Evolutionary conservation across 2,113 vertebrate species (phyloP).

Genomic region (Laterallus jamaicensis): DNA sequence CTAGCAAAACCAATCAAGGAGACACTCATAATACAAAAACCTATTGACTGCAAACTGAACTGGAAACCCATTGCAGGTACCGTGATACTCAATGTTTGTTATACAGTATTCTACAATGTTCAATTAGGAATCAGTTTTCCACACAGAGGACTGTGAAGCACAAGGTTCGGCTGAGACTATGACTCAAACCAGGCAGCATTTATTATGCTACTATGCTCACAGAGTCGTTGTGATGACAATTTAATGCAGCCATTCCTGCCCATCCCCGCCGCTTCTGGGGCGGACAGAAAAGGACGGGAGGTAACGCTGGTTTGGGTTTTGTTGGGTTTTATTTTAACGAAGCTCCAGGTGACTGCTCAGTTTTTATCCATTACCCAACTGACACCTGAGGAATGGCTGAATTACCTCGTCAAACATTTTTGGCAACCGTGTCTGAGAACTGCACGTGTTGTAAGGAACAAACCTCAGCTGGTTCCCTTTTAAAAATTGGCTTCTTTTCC

Average conservation of each 20-base stretch:
- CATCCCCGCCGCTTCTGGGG: background rate
- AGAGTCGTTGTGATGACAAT: slow-evolving; percentile 8
- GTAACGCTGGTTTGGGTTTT: background rate
- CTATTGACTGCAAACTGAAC: slow-evolving; percentile 83
- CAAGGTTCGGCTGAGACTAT: slow-evolving; percentile 66
- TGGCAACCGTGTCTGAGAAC: slow-evolving; percentile 82
- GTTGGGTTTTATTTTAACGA: background rate
- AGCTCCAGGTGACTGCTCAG: background rate
- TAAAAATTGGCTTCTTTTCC: background rate
- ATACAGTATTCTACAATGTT: slow-evolving; percentile 74
- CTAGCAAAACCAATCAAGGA: slow-evolving; percentile 89
- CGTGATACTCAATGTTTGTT: slow-evolving; percentile 72
- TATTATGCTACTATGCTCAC: slow-evolving; percentile 47
- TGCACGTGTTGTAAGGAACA: slow-evolving; percentile 79
- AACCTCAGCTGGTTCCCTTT: slow-evolving; percentile 68
- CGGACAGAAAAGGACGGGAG: background rate
- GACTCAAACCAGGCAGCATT: slow-evolving; percentile 62
- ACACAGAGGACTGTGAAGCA: slow-evolving; percentile 76
- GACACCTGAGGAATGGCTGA: slow-evolving; percentile 52
- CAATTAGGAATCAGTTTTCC: slow-evolving; percentile 74
- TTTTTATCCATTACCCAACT: background rate
- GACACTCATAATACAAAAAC: slow-evolving; percentile 87
- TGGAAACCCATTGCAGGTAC: slow-evolving; percentile 81
- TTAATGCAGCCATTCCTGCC: slow-evolving; percentile 45
- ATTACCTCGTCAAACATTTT: slow-evolving; percentile 77